phyloP scores from a whole-genome alignment of 2,888 invertebrate genomes.

The Gibbula magus region DNA sequence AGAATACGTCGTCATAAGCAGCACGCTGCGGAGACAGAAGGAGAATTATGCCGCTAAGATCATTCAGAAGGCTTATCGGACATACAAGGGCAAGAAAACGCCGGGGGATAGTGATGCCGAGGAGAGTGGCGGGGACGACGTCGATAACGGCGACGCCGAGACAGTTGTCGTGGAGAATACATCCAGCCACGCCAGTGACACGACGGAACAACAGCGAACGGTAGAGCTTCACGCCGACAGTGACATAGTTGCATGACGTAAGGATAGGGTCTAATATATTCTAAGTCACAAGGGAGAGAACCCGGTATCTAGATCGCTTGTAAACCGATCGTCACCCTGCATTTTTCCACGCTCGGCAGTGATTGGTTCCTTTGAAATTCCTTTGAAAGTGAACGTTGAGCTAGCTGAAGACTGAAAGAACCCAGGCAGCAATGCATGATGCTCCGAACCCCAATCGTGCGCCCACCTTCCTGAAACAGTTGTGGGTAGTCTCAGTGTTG shows the following conservation, averaged over 20 bases:
- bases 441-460: not conserved
- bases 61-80: conserved; percentile 96
- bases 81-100: conserved; percentile 76
- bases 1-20: conserved; percentile 94
- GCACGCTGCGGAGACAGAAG: conserved; percentile 95
- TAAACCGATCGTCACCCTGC: not conserved
- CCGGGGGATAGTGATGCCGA: not conserved
- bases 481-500: not conserved
- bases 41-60: conserved; percentile 97
- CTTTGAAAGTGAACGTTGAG: not conserved
- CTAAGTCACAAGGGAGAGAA: conserved; percentile 18
- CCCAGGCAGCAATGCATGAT: conserved; percentile 21
- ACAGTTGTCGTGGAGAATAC: conserved; percentile 18
- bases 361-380: too few relatives aligned
- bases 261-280: not conserved
- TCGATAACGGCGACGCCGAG: conserved; percentile 1
- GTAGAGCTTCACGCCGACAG: conserved; percentile 70
- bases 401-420: not conserved
- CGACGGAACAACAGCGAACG: conserved; percentile 52
- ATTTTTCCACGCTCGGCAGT: too few relatives aligned
- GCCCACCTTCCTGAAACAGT: not conserved
- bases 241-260: conserved; percentile 66
- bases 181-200: conserved; percentile 5
- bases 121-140: conserved; percentile 21
- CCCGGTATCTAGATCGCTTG: conserved; percentile 2